Percentiles rank a stretch among this genome's conserved stretches.
These are phyloP conservation scores for Eupithecia tripunctaria DNA, from an alignment of 2,888 invertebrate genomes.

Conservation along the genomic window DNA sequence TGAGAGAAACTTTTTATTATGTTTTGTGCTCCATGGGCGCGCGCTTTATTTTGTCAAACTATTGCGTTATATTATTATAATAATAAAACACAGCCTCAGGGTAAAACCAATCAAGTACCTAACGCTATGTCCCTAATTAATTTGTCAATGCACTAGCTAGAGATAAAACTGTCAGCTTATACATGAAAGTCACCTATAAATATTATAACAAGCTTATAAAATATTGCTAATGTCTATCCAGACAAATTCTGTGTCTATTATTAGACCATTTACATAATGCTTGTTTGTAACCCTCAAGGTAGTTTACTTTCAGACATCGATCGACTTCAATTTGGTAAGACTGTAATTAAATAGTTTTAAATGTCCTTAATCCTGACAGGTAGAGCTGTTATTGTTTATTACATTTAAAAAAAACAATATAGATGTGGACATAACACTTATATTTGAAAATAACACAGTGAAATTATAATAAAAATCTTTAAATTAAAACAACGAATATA, in stretches of 20 bases:
- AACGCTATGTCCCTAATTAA: constrained; percentile 6
- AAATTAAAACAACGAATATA: constrained; percentile 82
- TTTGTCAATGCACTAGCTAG: constrained; percentile 15
- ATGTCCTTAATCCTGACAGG: constrained; percentile 6
- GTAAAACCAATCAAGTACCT: constrained; percentile 8
- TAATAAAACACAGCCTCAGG: not conserved
- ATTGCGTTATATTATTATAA: not conserved
- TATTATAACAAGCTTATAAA: constrained; percentile 8
- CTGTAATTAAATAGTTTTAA: constrained; percentile 31
- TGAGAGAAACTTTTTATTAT: not conserved
- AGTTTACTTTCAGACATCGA: constrained; percentile 49
- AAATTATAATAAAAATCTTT: constrained; percentile 83
- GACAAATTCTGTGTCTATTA: constrained; percentile 31
- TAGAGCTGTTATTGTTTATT: constrained; percentile 5
- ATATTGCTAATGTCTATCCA: constrained; percentile 26
- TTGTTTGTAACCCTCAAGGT: constrained; percentile 50
- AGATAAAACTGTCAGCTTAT: constrained; percentile 29
- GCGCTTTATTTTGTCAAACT: not conserved
- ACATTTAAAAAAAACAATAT: constrained; percentile 51
- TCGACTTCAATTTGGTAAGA: constrained; percentile 23
- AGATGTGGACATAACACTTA: constrained; percentile 80
- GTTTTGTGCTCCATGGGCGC: not conserved
- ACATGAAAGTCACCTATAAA: not conserved
- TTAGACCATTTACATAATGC: constrained; percentile 36
- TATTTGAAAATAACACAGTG: constrained; percentile 82